Base-by-base conservation (phyloP, 2,888 invertebrate species). In the Glyphotaelius pellucidus region DNA sequence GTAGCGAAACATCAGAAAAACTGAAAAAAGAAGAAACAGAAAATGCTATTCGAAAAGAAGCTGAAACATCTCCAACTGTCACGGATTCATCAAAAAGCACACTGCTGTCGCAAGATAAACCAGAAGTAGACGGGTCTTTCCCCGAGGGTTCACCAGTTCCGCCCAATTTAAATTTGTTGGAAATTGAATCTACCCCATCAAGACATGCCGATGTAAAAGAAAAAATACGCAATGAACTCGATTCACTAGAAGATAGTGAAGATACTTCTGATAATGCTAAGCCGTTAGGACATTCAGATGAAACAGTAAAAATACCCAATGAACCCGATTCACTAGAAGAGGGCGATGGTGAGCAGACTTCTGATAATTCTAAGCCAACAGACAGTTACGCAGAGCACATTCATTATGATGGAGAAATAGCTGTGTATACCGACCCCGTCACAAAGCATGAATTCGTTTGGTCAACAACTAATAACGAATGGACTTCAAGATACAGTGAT, bases 351-450 rank as follows among this genome's bases (percentile, higher is more conserved):
- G 84, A 38, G 25, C 30, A 32, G 19, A 84, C 38, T 25, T 84
- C 84, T n/a, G 87, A 35, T 30, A 85, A 90, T 15, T 31, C 11
- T 30, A 25, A 38, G 11, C 80, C 35, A 11, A 80, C 30, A 4
- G 84, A 67, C 19, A 88, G 81, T 89, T 89, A 92, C 38, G 89
- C 91, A 11, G 90, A 91, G 35, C 86, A 92, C 47, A 96, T 98
- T 35, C 97, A 97, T 47, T 98, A 98, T 94, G 97, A 97, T 94
- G 97, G 97, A 67, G 97, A 97, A 92, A 95, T 96, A 93, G 98
- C 98, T 38, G 96, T 98, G 93, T 98, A 98, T 94, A 98, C 97
- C 32, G 98, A 98, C 94, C 98, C 98, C 42, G 95, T 95, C 91
- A 97, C 97, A 31, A 96, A 97, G 84, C 96, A 96, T 93, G 97